These are phyloP conservation scores for Eupithecia insigniata DNA, from an alignment of 2,888 invertebrate genomes.

Conservation along the genomic window DNA sequence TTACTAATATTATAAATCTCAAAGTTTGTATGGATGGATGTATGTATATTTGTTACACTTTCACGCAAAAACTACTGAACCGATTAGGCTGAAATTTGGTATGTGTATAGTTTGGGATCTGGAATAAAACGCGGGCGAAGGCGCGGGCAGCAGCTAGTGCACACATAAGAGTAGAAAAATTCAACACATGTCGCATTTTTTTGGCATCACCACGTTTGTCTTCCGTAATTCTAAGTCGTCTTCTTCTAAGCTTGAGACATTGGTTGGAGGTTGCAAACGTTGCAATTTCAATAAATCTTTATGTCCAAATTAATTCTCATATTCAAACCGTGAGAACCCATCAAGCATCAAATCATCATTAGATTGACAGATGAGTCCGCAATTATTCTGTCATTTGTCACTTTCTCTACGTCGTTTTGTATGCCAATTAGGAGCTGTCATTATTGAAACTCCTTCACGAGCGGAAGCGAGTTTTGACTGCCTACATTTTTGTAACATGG, in stretches of 20 bases:
- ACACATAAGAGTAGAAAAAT: too few species aligned
- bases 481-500: background rate
- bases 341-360: constrained; percentile 22
- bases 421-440: constrained; percentile 1
- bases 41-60: too few species aligned
- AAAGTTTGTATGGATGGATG: too few species aligned
- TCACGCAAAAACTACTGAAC: too few species aligned
- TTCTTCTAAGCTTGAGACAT: background rate
- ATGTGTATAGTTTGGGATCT: too few species aligned
- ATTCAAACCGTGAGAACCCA: background rate
- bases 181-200: too few species aligned
- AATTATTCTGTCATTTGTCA: constrained; percentile 40
- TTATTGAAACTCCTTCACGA: background rate
- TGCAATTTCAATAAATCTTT: background rate
- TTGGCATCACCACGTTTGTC: too few species aligned
- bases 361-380: constrained; percentile 31
- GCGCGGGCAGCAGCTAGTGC: too few species aligned
- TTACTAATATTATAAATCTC: too few species aligned
- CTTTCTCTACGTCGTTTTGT: constrained; percentile 30
- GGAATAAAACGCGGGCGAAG: too few species aligned
- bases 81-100: too few species aligned
- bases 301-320: background rate
- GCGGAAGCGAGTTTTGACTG: background rate
- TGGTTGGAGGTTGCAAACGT: background rate
- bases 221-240: too few species aligned